A percentile compares a stretch with the other conserved stretches of the same genome.
phyloP scores from a whole-genome alignment of 2,888 invertebrate genomes.

The Endotricha flammealis region DNA sequence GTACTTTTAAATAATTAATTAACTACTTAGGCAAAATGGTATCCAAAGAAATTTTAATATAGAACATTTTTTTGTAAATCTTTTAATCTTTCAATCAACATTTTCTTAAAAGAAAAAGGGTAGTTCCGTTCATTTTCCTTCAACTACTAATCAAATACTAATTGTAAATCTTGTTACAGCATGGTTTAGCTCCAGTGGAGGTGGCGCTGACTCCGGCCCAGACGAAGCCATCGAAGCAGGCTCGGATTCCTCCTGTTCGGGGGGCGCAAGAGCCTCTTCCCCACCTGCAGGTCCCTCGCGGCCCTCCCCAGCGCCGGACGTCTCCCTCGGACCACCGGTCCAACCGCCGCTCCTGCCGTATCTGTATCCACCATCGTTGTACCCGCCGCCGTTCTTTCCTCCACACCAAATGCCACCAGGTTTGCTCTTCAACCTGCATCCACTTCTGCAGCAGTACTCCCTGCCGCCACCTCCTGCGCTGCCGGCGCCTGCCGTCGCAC shows the following conservation, averaged over 20 bases:
- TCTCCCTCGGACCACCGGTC: slow-evolving; percentile 94
- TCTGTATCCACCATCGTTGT: slow-evolving; percentile 93
- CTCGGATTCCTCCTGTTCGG: slow-evolving; percentile 86
- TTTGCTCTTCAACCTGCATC: slow-evolving; percentile 91
- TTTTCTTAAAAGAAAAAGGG: too few relatives aligned
- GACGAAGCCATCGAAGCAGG: slow-evolving; percentile 83
- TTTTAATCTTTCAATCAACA: too few relatives aligned
- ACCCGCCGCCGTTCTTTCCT: slow-evolving; percentile 86
- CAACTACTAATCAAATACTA: slow-evolving; percentile 1
- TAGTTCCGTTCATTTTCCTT: neutral
- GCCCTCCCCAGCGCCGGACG: slow-evolving; percentile 92
- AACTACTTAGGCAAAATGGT: too few relatives aligned
- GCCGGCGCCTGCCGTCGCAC: slow-evolving; percentile 81
- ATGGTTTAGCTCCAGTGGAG: slow-evolving; percentile 82
- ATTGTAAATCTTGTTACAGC: slow-evolving; percentile 58
- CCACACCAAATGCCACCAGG: slow-evolving; percentile 89
- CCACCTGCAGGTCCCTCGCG: slow-evolving; percentile 78
- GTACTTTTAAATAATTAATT: too few relatives aligned
- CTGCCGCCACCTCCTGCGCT: slow-evolving; percentile 82
- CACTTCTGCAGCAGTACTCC: slow-evolving; percentile 92
- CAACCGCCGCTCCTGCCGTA: slow-evolving; percentile 96
- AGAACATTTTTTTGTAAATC: too few relatives aligned
- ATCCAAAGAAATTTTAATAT: too few relatives aligned
- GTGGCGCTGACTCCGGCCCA: slow-evolving; percentile 73
- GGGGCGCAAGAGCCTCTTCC: slow-evolving; percentile 77